These are phyloP conservation scores for Syngnathoides biaculeatus DNA, from an alignment of 2,113 vertebrate species.

Conservation along the genomic window DNA sequence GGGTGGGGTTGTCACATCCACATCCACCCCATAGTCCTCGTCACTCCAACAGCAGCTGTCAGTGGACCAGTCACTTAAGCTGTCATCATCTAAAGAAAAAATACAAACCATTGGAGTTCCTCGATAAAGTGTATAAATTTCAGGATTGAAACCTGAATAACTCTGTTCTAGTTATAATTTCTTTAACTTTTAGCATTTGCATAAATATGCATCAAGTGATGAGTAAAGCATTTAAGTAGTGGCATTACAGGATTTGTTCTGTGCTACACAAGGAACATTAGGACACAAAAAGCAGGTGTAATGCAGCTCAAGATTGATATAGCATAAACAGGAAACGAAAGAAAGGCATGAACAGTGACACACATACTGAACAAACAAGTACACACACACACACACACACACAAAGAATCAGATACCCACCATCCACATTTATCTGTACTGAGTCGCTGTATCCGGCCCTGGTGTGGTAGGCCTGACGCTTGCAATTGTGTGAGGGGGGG, in stretches of 20 bases:
- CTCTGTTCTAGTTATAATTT: not conserved
- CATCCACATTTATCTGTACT: slow-evolving; percentile 77
- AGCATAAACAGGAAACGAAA: slow-evolving; percentile 28
- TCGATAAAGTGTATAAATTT: not conserved
- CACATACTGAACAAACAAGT: slow-evolving; percentile 13
- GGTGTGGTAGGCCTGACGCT: slow-evolving; percentile 70
- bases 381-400: slow-evolving; percentile 31
- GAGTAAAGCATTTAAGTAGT: slow-evolving; percentile 12
- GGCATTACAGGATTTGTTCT: not conserved
- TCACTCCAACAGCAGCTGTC: slow-evolving; percentile 95
- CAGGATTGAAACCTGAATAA: not conserved
- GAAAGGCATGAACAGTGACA: slow-evolving; percentile 29
- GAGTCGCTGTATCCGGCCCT: slow-evolving; percentile 78
- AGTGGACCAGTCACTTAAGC: slow-evolving; percentile 85
- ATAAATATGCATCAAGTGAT: slow-evolving; percentile 42
- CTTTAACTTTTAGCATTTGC: not conserved
- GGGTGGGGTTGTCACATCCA: slow-evolving; percentile 83
- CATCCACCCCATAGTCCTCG: slow-evolving; percentile 82
- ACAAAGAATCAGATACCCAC: slow-evolving; percentile 63
- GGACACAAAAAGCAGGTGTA: not conserved
- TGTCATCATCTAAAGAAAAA: slow-evolving; percentile 82
- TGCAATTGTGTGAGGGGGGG: slow-evolving; percentile 74
- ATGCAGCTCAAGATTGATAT: slow-evolving; percentile 41
- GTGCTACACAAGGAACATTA: not conserved
- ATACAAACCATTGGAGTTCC: not conserved